Evolutionary conservation across 92 coral and sea anemone genomes (phyloP).

Genomic region (Epizoanthus fatuus): DNA sequence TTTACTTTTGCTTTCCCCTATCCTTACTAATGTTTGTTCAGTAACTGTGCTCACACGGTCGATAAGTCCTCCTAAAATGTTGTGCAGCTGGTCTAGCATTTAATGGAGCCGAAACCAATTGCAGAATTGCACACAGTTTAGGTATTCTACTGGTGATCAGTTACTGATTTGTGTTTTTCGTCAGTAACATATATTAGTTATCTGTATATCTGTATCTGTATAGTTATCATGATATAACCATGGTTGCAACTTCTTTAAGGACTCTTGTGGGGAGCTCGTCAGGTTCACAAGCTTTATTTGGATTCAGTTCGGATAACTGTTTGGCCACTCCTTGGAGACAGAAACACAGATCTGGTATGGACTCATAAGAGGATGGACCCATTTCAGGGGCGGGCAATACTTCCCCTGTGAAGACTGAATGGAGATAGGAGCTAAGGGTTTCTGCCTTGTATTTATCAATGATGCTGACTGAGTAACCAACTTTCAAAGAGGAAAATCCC

Average conservation of each 20-base stretch:
- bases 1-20: too few species aligned
- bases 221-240: too few species aligned
- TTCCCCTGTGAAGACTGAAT: constrained; percentile 57
- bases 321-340: constrained; percentile 51
- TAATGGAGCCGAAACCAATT: too few species aligned
- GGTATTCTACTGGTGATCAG: too few species aligned
- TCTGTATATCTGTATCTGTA: too few species aligned
- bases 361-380: constrained; percentile 20
- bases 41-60: too few species aligned
- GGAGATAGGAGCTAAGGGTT: constrained; percentile 48
- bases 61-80: too few species aligned
- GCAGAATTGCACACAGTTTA: too few species aligned
- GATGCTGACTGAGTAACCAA: constrained; percentile 13
- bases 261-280: constrained; percentile 42
- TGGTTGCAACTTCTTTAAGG: constrained; percentile 24
- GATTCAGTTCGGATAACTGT: constrained; percentile 52
- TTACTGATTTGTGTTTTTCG: too few species aligned
- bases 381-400: constrained; percentile 24
- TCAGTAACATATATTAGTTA: too few species aligned
- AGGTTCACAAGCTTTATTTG: constrained; percentile 31
- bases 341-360: constrained; percentile 43
- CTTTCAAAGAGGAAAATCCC: constrained; percentile 55
- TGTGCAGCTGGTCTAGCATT: too few species aligned
- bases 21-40: too few species aligned
- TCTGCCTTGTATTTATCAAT: constrained; percentile 68